Conservation (phyloP, 2,113 vertebrate genomes). For the Chlamydotis undulata region DNA sequence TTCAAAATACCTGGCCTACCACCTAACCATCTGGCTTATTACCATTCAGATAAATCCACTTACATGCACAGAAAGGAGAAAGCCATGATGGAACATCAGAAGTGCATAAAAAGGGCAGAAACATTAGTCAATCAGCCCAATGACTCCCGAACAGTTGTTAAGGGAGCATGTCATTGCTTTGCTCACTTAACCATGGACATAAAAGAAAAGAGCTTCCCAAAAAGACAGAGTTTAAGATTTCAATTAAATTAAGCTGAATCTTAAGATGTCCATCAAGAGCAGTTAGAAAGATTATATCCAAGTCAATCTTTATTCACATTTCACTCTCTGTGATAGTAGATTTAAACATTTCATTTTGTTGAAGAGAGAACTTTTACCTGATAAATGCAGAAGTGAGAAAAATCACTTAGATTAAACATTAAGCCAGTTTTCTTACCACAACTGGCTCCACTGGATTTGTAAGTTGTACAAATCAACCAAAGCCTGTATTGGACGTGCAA, state of each 20-base stretch:
- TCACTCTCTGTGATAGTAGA: conserved; percentile 30
- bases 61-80: not conserved
- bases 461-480: not conserved
- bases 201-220: conserved; percentile 48
- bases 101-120: conserved; percentile 58
- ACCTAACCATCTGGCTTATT: conserved; percentile 61
- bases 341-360: conserved; percentile 40
- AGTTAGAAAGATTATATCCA: conserved; percentile 55
- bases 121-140: conserved; percentile 22
- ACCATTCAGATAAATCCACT: conserved; percentile 49
- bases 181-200: conserved; percentile 55
- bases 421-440: conserved; percentile 23
- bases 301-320: conserved; percentile 49
- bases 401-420: not conserved
- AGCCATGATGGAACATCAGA: conserved; percentile 28
- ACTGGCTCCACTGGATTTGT: not conserved
- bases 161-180: conserved; percentile 50
- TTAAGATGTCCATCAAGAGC: conserved; percentile 35
- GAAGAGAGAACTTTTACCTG: conserved; percentile 1
- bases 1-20: conserved; percentile 64
- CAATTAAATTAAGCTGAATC: conserved; percentile 53
- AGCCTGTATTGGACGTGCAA: not conserved
- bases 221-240: conserved; percentile 50
- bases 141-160: conserved; percentile 30
- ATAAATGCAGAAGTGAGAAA: conserved; percentile 7